Evolutionary conservation across 2,888 invertebrate genomes (phyloP), one percentile per base, ranked within the genome.

Genomic region (Muschampia plurimacula): DNA sequence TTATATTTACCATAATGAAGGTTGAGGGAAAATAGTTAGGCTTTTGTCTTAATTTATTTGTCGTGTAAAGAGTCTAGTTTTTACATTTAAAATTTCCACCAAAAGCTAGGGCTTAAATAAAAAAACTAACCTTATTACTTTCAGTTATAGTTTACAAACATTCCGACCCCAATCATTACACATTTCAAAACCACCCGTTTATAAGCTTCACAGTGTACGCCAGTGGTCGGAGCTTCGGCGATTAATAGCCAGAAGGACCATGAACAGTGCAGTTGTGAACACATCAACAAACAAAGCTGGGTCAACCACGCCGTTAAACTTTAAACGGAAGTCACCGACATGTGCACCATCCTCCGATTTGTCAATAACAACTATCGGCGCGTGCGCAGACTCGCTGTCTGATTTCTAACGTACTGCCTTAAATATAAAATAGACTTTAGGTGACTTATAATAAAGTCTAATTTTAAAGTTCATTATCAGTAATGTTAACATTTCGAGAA

Each of bases 221-320:
- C 63, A 69, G 80, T 85, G 82, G 80, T 82, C 79, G 77, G 77
- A 77, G 74, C 69, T 64, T 79, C 74, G 83, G 83, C 87, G 88
- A 89, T 92, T 90, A 91, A 90, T 86, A 89, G 90, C 88, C 82
- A 87, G 89, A 91, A 91, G 77, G 79, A 80, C 84, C 84, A 84
- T 89, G 85, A 89, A 90, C 87, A 88, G 85, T 85, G 84, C 87
- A 87, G 89, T 92, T 92, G 91, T 91, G 86, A 86, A 86, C 84
- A 86, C 83, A 85, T 88, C 92, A 86, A 86, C 88, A 93, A 94
- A 93, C 93, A 94, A 89, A 92, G 93, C 89, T 89, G 93, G 93
- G 93, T 92, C 92, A 91, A 93, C 93, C 93, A 85, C 91, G 89
- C 88, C 88, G 86, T 93, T 92, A 93, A 94, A 93, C 79, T 92